Conservation (phyloP, 2,113 vertebrate species). For the Atlantisia rogersi region DNA sequence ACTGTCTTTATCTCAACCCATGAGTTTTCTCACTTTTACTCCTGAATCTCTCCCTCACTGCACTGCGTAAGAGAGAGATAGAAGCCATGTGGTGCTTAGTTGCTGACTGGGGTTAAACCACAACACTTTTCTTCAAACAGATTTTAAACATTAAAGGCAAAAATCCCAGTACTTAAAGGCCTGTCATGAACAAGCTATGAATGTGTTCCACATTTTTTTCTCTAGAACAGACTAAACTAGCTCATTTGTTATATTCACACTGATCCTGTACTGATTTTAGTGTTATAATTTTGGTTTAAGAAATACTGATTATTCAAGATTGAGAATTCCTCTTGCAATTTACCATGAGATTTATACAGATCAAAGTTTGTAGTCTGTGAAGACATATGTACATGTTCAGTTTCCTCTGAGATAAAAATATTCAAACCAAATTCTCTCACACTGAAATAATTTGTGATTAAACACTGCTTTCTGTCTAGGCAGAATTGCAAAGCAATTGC, state of each 20-base stretch:
- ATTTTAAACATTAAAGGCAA: not conserved
- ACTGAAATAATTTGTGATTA: not conserved
- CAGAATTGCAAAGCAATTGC: not conserved
- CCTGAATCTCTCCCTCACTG: no score
- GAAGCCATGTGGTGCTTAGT: not conserved
- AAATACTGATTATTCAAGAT: not conserved
- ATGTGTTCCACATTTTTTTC: not conserved
- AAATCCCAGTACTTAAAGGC: not conserved
- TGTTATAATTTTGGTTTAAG: not conserved
- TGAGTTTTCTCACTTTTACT: not conserved
- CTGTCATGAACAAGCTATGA: not conserved
- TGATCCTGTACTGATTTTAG: not conserved
- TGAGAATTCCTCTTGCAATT: slow-evolving; percentile 8
- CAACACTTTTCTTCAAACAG: not conserved
- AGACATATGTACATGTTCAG: not conserved
- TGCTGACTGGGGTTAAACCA: not conserved
- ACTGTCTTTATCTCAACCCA: not conserved
- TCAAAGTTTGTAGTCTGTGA: not conserved
- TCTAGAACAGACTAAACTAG: not conserved
- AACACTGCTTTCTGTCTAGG: not conserved
- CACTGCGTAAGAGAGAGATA: fast-evolving
- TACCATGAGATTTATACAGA: not conserved
- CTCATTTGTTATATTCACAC: not conserved
- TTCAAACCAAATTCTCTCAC: not conserved
- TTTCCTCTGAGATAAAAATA: not conserved